Percentiles rank a stretch among this genome's conserved stretches.
phyloP scores from a whole-genome alignment of 2,888 invertebrate species.

The Linyphia triangularis region DNA sequence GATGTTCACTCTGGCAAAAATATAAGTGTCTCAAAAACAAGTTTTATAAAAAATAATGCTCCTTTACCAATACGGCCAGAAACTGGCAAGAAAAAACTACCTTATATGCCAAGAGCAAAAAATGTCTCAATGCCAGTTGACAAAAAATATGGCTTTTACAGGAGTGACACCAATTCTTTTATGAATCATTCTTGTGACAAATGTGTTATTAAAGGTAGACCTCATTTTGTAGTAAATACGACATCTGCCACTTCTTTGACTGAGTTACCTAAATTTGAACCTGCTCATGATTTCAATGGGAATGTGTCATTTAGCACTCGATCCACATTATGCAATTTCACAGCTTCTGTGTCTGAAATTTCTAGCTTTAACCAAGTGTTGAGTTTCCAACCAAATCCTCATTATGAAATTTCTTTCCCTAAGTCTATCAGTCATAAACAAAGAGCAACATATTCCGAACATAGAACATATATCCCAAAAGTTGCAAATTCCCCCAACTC shows the following conservation, averaged over 20 bases:
- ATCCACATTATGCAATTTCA: slow-evolving; percentile 43
- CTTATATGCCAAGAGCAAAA: slow-evolving; percentile 46
- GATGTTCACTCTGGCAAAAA: slow-evolving; percentile 45
- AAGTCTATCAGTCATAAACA: slow-evolving; percentile 37
- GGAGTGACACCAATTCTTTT: slow-evolving; percentile 36
- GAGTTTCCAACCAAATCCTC: slow-evolving; percentile 44
- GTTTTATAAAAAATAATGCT: slow-evolving; percentile 39
- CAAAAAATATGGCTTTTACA: slow-evolving; percentile 45
- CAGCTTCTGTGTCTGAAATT: slow-evolving; percentile 47
- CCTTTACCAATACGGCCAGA: slow-evolving; percentile 21
- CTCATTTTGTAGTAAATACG: slow-evolving; percentile 50
- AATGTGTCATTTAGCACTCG: slow-evolving; percentile 44
- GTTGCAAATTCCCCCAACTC: slow-evolving; percentile 34
- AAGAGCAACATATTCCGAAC: slow-evolving; percentile 43
- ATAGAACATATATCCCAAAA: slow-evolving; percentile 46
- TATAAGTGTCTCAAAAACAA: slow-evolving; percentile 32
- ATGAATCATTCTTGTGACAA: slow-evolving; percentile 55
- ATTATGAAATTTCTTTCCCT: slow-evolving; percentile 56
- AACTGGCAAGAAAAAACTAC: slow-evolving; percentile 9
- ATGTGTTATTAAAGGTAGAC: slow-evolving; percentile 25
- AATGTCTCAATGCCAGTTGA: slow-evolving; percentile 23
- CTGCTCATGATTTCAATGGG: slow-evolving; percentile 54
- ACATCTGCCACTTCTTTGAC: not conserved
- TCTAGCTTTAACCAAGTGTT: slow-evolving; percentile 46
- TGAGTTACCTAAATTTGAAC: slow-evolving; percentile 14